A percentile compares a stretch with the other conserved stretches of the same genome.
phyloP scores from a whole-genome alignment of 2,113 vertebrate genomes.

The Connochaetes taurinus region DNA sequence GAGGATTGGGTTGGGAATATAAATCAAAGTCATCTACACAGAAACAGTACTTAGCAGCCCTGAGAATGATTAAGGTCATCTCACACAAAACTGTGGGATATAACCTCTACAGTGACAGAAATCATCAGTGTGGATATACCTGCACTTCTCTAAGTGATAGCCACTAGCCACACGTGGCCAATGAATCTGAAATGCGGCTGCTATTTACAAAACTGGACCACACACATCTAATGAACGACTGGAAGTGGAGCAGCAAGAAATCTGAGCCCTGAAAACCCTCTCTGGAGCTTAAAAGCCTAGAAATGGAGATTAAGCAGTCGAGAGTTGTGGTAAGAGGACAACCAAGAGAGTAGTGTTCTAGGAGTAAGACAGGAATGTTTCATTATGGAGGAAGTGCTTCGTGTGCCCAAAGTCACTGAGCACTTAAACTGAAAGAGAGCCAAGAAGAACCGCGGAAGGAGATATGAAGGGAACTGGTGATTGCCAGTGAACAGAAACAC shows the following conservation, averaged over 20 bases:
- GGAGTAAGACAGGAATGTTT: background rate
- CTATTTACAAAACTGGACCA: background rate
- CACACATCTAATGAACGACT: background rate
- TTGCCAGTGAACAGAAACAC: background rate
- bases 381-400: background rate
- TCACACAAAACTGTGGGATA: background rate
- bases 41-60: background rate
- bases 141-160: background rate
- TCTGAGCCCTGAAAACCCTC: background rate
- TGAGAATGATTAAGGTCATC: background rate
- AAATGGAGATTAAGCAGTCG: background rate
- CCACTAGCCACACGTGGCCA: background rate
- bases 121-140: background rate
- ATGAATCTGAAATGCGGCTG: background rate
- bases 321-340: background rate
- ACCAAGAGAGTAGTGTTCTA: background rate
- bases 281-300: background rate
- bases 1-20: background rate
- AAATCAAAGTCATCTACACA: background rate
- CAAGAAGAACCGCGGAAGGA: background rate
- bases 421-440: background rate
- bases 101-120: background rate
- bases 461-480: background rate
- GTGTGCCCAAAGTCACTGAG: background rate
- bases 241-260: background rate